A percentile compares a stretch with the other conserved stretches of the same genome.
Conservation (phyloP, 2,113 vertebrate species). For the Oreochromis niloticus region DNA sequence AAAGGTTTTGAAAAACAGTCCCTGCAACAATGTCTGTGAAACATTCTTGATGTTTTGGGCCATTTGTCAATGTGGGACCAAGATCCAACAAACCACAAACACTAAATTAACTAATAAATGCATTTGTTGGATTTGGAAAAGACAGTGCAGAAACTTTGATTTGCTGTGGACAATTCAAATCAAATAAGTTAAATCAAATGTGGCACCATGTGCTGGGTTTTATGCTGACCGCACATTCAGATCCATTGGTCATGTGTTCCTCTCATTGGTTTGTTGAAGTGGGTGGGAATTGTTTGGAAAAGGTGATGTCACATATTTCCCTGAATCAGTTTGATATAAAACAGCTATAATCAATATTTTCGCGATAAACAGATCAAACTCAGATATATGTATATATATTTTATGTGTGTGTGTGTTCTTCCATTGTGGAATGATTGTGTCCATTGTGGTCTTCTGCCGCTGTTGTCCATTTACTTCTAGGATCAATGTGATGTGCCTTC, state of each 20-base stretch:
- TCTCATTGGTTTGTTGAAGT: neutral
- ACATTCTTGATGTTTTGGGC: neutral
- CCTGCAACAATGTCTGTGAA: neutral
- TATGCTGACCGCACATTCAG: neutral
- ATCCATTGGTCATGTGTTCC: neutral
- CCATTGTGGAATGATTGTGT: neutral
- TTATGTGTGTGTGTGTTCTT: accelerated
- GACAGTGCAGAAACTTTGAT: neutral
- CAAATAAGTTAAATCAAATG: neutral
- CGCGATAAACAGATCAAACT: accelerated
- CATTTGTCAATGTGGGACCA: neutral
- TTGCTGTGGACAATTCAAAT: neutral
- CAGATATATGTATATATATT: neutral
- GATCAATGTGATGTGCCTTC: neutral
- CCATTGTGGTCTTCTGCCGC: neutral
- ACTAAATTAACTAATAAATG: neutral
- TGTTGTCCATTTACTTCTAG: neutral
- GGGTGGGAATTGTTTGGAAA: neutral
- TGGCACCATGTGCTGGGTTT: neutral
- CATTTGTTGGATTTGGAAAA: neutral
- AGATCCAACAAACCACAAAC: neutral
- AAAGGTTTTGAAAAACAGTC: neutral
- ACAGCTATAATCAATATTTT: neutral
- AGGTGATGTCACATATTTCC: neutral
- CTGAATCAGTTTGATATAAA: neutral